Conservation (phyloP, 2,888 invertebrate genomes). For the Dione juno region DNA sequence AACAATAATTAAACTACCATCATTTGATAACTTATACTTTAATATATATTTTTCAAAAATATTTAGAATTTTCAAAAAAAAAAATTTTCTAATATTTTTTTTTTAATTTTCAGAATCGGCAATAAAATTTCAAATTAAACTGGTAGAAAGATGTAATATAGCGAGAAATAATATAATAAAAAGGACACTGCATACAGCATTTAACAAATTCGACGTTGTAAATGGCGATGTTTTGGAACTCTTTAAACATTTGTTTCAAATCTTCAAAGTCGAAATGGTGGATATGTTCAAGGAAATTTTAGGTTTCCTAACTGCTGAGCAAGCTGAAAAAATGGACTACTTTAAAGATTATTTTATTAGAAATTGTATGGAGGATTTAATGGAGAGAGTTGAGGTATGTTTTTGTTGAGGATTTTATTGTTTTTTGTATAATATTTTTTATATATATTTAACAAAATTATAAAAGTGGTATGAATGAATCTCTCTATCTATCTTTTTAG, state of each 20-base stretch:
- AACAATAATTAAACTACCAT: neutral
- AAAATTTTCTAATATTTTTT: no score
- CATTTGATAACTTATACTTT: no score
- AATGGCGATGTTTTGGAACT: conserved; percentile 54
- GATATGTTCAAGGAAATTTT: conserved; percentile 70
- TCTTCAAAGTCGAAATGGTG: conserved; percentile 53
- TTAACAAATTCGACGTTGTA: conserved; percentile 57
- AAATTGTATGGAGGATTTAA: conserved; percentile 57
- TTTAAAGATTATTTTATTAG: conserved; percentile 68
- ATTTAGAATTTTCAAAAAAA: no score
- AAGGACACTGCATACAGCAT: conserved; percentile 48
- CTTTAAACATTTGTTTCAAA: conserved; percentile 50
- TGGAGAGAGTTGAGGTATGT: conserved; percentile 62
- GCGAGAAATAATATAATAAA: conserved; percentile 52
- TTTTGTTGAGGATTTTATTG: neutral
- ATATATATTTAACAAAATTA: no score
- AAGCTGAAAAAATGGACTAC: conserved; percentile 60
- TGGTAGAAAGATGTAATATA: conserved; percentile 51
- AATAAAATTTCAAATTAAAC: conserved; percentile 60
- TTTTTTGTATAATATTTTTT: no score
- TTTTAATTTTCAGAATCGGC: conserved; percentile 57
- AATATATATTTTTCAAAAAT: no score
- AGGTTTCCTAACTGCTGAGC: conserved; percentile 66
- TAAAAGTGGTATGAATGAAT: no score
- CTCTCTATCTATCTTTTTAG: no score